A percentile compares a stretch with the other conserved stretches of the same genome.
Conservation (phyloP, 1,140 invertebrate genomes). For the Stegodyphus mimosarum region DNA sequence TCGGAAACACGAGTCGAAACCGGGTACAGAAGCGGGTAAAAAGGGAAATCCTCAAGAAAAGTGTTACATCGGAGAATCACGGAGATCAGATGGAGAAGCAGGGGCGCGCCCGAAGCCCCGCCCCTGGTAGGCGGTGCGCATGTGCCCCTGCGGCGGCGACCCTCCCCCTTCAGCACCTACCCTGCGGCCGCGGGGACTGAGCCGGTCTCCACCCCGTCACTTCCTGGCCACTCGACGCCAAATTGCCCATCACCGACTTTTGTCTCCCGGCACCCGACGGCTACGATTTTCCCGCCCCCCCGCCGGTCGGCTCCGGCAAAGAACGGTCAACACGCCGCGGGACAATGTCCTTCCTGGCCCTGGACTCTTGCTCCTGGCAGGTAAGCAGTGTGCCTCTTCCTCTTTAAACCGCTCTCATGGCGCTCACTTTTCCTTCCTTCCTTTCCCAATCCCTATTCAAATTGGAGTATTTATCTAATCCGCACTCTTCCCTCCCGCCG, state of each 20-base stretch:
- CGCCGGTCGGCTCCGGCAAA: slow-evolving; percentile 32
- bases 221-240: slow-evolving; percentile 52
- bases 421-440: background rate
- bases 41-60: background rate
- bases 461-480: slow-evolving; percentile 61
- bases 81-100: background rate
- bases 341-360: slow-evolving; percentile 60
- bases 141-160: slow-evolving; percentile 48
- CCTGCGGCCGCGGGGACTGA: background rate
- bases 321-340: slow-evolving; percentile 53
- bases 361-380: slow-evolving; percentile 62
- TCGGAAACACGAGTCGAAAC: background rate
- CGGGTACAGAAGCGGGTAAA: background rate
- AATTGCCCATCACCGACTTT: slow-evolving; percentile 55
- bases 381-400: slow-evolving; percentile 34
- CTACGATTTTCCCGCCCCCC: slow-evolving; percentile 46
- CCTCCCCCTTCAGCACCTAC: slow-evolving; percentile 17
- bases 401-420: slow-evolving; percentile 16
- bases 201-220: slow-evolving; percentile 31
- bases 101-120: slow-evolving; percentile 23
- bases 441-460: slow-evolving; percentile 46
- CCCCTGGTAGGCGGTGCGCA: slow-evolving; percentile 54
- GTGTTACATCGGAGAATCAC: background rate
- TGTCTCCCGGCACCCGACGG: slow-evolving; percentile 37
- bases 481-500: background rate